A percentile compares a stretch with the other conserved stretches of the same genome.
phyloP scores from a whole-genome alignment of 2,797 vertebrate genomes.

The Arctocebus calabarensis region DNA sequence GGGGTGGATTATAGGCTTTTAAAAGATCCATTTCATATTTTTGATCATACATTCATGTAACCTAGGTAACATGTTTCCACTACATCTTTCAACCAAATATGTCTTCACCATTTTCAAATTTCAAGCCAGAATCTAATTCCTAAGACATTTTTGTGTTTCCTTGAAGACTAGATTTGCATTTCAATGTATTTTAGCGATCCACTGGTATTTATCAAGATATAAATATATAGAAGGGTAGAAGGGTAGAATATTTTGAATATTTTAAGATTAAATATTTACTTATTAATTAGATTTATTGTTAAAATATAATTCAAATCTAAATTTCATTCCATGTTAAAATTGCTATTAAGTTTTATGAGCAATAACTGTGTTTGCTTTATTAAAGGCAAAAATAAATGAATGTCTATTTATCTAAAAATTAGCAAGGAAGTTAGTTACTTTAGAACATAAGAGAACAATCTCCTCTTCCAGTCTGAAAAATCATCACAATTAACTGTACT shows the following conservation, averaged over 20 bases:
- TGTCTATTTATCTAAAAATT: slow-evolving; percentile 19
- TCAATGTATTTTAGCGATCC: slow-evolving; percentile 59
- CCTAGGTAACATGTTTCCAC: slow-evolving; percentile 74
- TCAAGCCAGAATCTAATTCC: slow-evolving; percentile 64
- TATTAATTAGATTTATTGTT: slow-evolving; percentile 58
- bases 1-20: slow-evolving; percentile 48
- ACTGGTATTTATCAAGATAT: slow-evolving; percentile 41
- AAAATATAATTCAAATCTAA: slow-evolving; percentile 61
- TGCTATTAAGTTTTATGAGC: background rate
- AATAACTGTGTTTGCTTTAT: background rate
- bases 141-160: slow-evolving; percentile 57
- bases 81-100: slow-evolving; percentile 60
- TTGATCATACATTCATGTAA: slow-evolving; percentile 80
- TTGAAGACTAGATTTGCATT: slow-evolving; percentile 51
- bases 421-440: background rate
- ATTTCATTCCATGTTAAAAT: slow-evolving; percentile 61
- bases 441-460: background rate
- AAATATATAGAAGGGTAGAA: slow-evolving; percentile 41
- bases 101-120: slow-evolving; percentile 60
- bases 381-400: slow-evolving; percentile 57
- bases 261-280: slow-evolving; percentile 50
- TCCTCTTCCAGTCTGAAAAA: background rate
- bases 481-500: background rate
- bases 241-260: background rate
- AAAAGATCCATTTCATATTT: slow-evolving; percentile 66